Conservation (phyloP, 2,113 vertebrate genomes). For the Thalassoma bifasciatum region DNA sequence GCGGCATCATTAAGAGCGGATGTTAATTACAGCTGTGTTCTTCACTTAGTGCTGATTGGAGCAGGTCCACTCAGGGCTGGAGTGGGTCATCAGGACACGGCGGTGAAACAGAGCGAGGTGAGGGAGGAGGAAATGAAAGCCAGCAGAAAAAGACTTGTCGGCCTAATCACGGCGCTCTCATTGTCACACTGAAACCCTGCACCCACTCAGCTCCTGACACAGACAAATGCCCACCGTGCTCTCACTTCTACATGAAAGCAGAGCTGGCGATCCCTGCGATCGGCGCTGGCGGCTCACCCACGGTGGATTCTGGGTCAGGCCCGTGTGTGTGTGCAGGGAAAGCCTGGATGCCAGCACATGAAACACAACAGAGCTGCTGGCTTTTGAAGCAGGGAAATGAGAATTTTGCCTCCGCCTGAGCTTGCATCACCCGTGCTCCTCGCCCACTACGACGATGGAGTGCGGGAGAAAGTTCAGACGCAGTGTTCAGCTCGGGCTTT, state of each 20-base stretch:
- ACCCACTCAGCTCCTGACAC: slow-evolving; percentile 37
- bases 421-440: slow-evolving; percentile 58
- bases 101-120: neutral
- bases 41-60: slow-evolving; percentile 60
- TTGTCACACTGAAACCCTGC: slow-evolving; percentile 30
- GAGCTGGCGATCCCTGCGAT: slow-evolving; percentile 61
- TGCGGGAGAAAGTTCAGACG: slow-evolving; percentile 63
- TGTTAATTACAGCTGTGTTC: slow-evolving; percentile 56
- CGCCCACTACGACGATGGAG: slow-evolving; percentile 58
- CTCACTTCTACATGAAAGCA: slow-evolving; percentile 61
- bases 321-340: slow-evolving; percentile 55
- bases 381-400: slow-evolving; percentile 67
- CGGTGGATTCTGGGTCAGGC: slow-evolving; percentile 67
- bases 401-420: slow-evolving; percentile 55
- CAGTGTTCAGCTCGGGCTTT: slow-evolving; percentile 32
- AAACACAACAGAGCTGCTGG: slow-evolving; percentile 43
- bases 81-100: slow-evolving; percentile 20
- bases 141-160: slow-evolving; percentile 2
- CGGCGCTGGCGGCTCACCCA: slow-evolving; percentile 52
- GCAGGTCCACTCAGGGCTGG: slow-evolving; percentile 23
- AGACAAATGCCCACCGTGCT: slow-evolving; percentile 43
- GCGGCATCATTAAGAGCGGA: slow-evolving; percentile 14
- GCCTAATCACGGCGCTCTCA: slow-evolving; percentile 31
- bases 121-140: neutral
- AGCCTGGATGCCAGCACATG: slow-evolving; percentile 57